Base-by-base conservation (phyloP, 2,888 invertebrate genomes). In the Andrena bicolor region DNA sequence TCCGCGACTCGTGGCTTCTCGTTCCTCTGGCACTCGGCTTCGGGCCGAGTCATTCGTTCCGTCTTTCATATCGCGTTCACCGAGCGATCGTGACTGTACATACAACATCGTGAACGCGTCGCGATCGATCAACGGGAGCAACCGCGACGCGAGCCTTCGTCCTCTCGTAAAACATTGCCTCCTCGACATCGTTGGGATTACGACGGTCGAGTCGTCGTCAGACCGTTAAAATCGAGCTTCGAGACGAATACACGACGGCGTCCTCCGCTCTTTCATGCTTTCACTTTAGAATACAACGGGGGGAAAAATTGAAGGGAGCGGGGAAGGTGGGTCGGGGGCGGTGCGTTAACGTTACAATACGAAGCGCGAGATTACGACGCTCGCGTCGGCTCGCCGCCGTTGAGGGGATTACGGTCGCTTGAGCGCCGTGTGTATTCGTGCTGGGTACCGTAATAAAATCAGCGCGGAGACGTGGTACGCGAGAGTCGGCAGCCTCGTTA, bases 391-490 rank as follows among this genome's bases (percentile, higher is more conserved):
- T n/a, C 32, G 41, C 28, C 28, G n/a, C 28, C 58, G 41, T 6
- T 6, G n/a, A 6, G 68, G 35, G 61, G 7, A n/a, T 56, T 56
- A 35, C 49, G 66, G 66, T 51, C 23, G 41, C 41, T 8, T 26
- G 35, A 73, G 20, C 60, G 70, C n/a, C 68, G 81, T 41, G 80
- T 80, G 68, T 82, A 74, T 71, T 74, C 78, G 68, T 60, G 32
- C 3, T 16, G 26, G 56, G 60, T 63, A 16, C 53, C 32, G 64
- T 64, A 53, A 23, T 51, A 74, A 75, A 74, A 83, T 74, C 70
- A 76, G 65, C 63, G 23, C 13, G 68, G 49, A 48, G 74, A 75
- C 71, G 60, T 49, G 20, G 35, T 51, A 30, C 32, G 30, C 70
- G 69, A 32, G 72, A 63, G 41, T 41, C 75, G 49, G 53, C 32